Evolutionary conservation across 2,888 invertebrate genomes (phyloP), one percentile per base, ranked within the genome.

Genomic region (Rhimphoctona megacephalus): DNA sequence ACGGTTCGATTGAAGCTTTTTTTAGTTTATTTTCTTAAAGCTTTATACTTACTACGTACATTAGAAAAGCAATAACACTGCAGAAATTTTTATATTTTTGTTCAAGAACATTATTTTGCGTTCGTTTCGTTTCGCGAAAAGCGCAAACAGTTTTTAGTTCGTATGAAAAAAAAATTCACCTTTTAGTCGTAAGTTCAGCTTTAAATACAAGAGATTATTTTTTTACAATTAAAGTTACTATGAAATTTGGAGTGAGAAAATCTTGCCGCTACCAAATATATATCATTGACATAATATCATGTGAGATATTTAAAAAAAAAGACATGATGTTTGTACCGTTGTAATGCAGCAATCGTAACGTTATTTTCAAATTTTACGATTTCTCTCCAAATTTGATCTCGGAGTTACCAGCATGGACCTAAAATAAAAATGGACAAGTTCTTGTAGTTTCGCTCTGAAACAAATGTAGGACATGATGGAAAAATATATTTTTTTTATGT

Each of bases 401-500:
- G 22, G 25, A 7, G 22, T 25, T 25, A 25, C 25, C 3, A 57
- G 25, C 9, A 76, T 7, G 17, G n/a, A 6, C 49, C 17, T n/a
- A 7, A 7, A 7, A n/a, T n/a, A n/a, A n/a, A 19, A 19, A 49
- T 17, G 17, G 25, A 57, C 14, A 0, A 25, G 7, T 22, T 8
- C 9, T 33, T 22, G 54, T 22, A 2, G 54, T 3, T 22, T 54
- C 2, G 1, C 1, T 11, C 3, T 14, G 8, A 11, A 25, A 57
- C 25, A 11, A 57, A 25, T 5, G 25, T 57, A 9, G 7, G 11
- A 57, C 4, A 30, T 2, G 61, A 57, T 30, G 1, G 11, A 25
- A 30, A 30, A 61, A 61, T 57, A 17, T 61, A 61, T 61, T 14
- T 61, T n/a, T 30, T 61, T 61, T 61, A 61, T 30, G 61, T 61